These are phyloP conservation scores for Urophycis tenuis DNA, from an alignment of 2,797 vertebrate genomes.

Conservation along the genomic window DNA sequence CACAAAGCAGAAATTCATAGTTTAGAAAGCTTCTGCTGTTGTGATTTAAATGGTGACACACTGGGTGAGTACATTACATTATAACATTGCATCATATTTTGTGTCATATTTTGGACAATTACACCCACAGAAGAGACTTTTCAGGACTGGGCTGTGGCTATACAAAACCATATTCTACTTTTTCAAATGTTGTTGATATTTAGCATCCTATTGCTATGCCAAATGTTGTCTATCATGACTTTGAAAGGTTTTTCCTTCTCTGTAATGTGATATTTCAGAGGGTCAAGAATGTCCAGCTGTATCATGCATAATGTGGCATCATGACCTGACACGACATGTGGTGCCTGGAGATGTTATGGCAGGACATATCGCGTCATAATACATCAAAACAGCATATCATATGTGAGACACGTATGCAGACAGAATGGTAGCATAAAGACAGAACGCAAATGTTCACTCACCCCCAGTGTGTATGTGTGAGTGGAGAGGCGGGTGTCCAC, in stretches of 20 bases:
- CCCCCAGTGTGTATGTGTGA: not conserved
- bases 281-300: no score
- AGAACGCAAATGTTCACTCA: not conserved
- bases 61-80: not conserved
- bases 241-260: no score
- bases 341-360: no score
- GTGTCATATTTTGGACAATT: not conserved
- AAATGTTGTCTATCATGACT: no score
- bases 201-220: not conserved
- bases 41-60: not conserved
- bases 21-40: not conserved
- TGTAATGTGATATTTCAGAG: no score
- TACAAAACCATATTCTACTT: not conserved
- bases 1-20: not conserved
- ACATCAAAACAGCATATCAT: not conserved
- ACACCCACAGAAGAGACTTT: not conserved
- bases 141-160: no score
- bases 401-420: not conserved
- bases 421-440: not conserved
- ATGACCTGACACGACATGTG: no score
- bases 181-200: not conserved
- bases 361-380: not conserved
- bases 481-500: constrained; percentile 3
- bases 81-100: not conserved
- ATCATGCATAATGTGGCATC: no score